Evolutionary conservation across 2,113 vertebrate genomes (phyloP).

Genomic region (Rhegmatorhina hoffmannsi): DNA sequence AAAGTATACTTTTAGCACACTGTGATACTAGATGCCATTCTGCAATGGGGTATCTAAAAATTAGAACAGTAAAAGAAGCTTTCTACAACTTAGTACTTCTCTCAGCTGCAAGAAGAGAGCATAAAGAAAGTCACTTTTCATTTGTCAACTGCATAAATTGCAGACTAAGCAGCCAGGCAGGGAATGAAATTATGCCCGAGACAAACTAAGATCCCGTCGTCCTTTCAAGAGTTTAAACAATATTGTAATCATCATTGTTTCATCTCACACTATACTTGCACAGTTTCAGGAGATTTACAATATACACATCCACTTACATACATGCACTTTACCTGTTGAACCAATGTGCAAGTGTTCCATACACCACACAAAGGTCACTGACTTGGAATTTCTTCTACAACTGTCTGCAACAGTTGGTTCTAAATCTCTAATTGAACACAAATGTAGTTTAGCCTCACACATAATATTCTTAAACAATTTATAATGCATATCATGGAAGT

Average conservation of each 20-base stretch:
- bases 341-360: neutral
- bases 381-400: neutral
- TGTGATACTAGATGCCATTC: neutral
- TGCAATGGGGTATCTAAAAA: neutral
- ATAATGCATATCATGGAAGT: neutral
- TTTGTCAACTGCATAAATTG: neutral
- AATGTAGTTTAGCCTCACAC: neutral
- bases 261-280: neutral
- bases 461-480: neutral
- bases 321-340: neutral
- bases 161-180: neutral
- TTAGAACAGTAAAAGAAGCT: neutral
- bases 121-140: neutral
- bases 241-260: neutral
- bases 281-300: neutral
- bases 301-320: neutral
- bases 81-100: neutral
- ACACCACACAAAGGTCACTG: neutral
- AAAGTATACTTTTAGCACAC: neutral
- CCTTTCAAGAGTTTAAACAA: neutral
- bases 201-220: neutral
- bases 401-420: neutral
- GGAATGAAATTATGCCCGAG: neutral
- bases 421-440: neutral
- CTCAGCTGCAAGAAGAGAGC: neutral